Conservation (phyloP, 2,888 invertebrate species). For the Myathropa florea region DNA sequence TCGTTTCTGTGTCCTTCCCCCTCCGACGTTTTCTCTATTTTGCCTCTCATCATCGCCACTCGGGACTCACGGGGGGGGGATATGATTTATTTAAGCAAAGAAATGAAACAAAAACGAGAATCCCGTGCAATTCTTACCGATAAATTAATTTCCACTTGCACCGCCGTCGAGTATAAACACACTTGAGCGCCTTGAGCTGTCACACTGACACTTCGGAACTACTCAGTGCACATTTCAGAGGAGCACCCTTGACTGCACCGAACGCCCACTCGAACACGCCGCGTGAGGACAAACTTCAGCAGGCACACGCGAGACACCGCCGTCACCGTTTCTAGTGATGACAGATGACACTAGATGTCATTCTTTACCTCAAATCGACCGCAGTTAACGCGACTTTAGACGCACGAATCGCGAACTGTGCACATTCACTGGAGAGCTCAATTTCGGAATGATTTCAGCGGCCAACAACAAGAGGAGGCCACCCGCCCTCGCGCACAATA, state of each 20-base stretch:
- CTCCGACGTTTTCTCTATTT: not conserved
- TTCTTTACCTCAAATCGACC: conserved; percentile 42
- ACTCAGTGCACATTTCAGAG: conserved; percentile 65
- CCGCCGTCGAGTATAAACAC: conserved; percentile 32
- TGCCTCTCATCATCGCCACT: conserved; percentile 13
- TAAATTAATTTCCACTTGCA: conserved; percentile 62
- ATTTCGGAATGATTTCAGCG: conserved; percentile 48
- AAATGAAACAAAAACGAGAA: conserved; percentile 13
- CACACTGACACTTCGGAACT: conserved; percentile 61
- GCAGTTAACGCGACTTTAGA: conserved; percentile 58
- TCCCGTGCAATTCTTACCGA: conserved; percentile 47
- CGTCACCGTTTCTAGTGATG: conserved; percentile 44
- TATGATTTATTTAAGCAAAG: conserved; percentile 41
- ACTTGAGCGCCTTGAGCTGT: conserved; percentile 45
- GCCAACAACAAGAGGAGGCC: conserved; percentile 18
- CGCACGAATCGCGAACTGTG: conserved; percentile 21
- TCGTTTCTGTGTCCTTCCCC: not conserved
- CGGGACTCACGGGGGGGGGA: conserved; percentile 3
- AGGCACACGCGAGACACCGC: conserved; percentile 5
- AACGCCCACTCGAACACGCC: conserved; percentile 57
- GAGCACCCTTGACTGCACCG: conserved; percentile 60
- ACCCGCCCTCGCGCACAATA: conserved; percentile 36
- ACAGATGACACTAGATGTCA: conserved; percentile 23
- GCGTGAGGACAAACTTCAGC: conserved; percentile 38
- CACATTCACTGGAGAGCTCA: conserved; percentile 54